A percentile compares a stretch with the other conserved stretches of the same genome.
Conservation (phyloP, 2,888 invertebrate genomes). For the Rhorus exstirpatorius region DNA sequence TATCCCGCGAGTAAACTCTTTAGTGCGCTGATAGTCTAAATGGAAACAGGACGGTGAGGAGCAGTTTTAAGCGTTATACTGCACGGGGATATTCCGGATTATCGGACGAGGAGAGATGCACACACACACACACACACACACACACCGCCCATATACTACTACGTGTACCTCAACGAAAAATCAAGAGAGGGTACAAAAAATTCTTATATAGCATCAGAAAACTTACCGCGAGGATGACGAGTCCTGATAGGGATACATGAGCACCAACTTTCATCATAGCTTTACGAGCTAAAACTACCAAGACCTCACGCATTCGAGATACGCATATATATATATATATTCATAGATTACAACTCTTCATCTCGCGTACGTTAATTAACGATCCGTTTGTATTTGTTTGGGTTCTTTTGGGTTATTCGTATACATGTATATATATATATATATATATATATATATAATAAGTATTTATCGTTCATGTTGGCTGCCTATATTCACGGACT, state of each 20-base stretch:
- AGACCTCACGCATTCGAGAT: conserved; percentile 52
- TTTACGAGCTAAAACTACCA: conserved; percentile 66
- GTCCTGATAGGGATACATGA: conserved; percentile 26
- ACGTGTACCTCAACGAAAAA: conserved; percentile 10
- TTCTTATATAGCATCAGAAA: conserved; percentile 10
- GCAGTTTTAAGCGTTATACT: conserved; percentile 44
- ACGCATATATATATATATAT: not conserved
- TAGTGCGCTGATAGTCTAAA: conserved; percentile 11
- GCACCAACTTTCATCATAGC: conserved; percentile 50
- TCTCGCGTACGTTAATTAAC: no score
- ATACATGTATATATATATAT: no score
- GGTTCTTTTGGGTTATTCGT: no score
- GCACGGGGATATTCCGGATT: conserved; percentile 42
- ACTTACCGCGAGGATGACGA: conserved; percentile 14
- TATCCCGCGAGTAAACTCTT: not conserved
- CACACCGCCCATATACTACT: not conserved
- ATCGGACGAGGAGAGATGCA: conserved; percentile 3
- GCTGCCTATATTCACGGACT: conserved; percentile 50
- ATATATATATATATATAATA: conserved; percentile 24
- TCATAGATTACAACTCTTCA: no score
- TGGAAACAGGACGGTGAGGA: conserved; percentile 34
- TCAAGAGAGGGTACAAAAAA: conserved; percentile 9
- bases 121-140: not conserved
- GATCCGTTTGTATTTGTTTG: no score
- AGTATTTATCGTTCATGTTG: conserved; percentile 17